Conservation (phyloP, 1,140 invertebrate genomes). For the Dolichoris vasculosae region DNA sequence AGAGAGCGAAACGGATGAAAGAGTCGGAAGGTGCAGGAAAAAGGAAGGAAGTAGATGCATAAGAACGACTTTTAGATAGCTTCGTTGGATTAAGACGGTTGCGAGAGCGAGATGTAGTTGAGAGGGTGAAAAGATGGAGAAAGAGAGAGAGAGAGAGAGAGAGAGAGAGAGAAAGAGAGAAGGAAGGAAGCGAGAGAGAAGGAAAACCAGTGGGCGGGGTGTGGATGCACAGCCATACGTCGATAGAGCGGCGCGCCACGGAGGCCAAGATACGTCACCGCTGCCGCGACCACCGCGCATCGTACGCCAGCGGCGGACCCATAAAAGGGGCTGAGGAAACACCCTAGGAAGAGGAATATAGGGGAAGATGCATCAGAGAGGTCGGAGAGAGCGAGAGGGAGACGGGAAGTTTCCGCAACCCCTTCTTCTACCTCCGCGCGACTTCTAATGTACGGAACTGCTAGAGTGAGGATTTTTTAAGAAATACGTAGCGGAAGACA, state of each 20-base stretch:
- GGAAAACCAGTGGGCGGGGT: constrained; percentile 57
- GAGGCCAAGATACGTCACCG: constrained; percentile 75
- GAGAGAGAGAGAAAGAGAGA: constrained; percentile 53
- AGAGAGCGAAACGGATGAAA: constrained; percentile 1
- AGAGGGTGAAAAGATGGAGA: constrained; percentile 45
- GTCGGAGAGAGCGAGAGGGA: background rate
- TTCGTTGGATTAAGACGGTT: background rate
- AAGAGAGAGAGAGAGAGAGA: no score
- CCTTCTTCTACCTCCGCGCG: background rate
- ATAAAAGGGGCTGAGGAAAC: constrained; percentile 60
- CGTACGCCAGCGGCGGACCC: constrained; percentile 63
- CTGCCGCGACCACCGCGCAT: constrained; percentile 62
- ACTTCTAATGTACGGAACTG: no score
- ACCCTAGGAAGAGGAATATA: constrained; percentile 56
- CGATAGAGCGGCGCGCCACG: constrained; percentile 75
- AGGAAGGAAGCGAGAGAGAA: constrained; percentile 52
- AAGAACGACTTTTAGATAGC: constrained; percentile 54
- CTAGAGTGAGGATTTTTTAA: background rate
- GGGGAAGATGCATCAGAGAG: constrained; percentile 40
- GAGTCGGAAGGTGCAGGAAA: background rate
- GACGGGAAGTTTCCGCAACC: constrained; percentile 2
- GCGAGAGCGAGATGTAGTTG: constrained; percentile 48
- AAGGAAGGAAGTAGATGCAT: background rate
- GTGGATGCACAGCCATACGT: constrained; percentile 64
- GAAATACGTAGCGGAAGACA: background rate